Evolutionary conservation across 2,888 invertebrate genomes (phyloP).

Genomic region (Hoplodrina blanda): DNA sequence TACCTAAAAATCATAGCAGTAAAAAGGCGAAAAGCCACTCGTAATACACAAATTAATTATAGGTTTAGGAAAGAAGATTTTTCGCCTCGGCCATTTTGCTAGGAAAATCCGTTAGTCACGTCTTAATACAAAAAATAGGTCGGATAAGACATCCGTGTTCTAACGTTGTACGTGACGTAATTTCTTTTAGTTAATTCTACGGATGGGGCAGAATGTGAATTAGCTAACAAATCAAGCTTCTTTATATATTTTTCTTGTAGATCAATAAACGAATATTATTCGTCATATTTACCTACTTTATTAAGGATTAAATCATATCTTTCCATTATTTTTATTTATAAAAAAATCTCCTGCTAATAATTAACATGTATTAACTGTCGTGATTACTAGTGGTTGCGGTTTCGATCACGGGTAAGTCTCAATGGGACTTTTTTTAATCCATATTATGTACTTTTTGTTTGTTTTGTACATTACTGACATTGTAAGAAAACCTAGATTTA

Average conservation of each 20-base stretch:
- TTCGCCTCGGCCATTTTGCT: slow-evolving; percentile 7
- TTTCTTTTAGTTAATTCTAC: slow-evolving; percentile 50
- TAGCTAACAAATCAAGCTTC: slow-evolving; percentile 20
- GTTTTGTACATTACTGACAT: too few relatives aligned
- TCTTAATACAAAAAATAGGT: slow-evolving; percentile 46
- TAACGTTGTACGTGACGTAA: slow-evolving; percentile 44
- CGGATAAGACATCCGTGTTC: slow-evolving; percentile 33
- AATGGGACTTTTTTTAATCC: too few relatives aligned
- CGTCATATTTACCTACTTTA: too few relatives aligned
- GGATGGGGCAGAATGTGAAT: slow-evolving; percentile 38
- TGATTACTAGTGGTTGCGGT: too few relatives aligned
- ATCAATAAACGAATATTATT: not conserved
- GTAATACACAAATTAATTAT: slow-evolving; percentile 14
- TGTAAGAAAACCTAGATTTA: too few relatives aligned
- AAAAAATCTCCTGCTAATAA: too few relatives aligned
- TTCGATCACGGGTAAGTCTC: too few relatives aligned
- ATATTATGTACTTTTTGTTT: too few relatives aligned
- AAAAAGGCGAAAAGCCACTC: not conserved
- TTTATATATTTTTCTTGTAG: slow-evolving; percentile 19
- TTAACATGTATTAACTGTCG: too few relatives aligned
- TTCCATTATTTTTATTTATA: too few relatives aligned
- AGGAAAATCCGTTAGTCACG: slow-evolving; percentile 38
- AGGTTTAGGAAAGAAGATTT: slow-evolving; percentile 24
- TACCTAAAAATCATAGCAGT: not conserved
- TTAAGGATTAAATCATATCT: too few relatives aligned